Evolutionary conservation across 2,113 vertebrate genomes (phyloP).

Genomic region (Phalacrocorax carbo): DNA sequence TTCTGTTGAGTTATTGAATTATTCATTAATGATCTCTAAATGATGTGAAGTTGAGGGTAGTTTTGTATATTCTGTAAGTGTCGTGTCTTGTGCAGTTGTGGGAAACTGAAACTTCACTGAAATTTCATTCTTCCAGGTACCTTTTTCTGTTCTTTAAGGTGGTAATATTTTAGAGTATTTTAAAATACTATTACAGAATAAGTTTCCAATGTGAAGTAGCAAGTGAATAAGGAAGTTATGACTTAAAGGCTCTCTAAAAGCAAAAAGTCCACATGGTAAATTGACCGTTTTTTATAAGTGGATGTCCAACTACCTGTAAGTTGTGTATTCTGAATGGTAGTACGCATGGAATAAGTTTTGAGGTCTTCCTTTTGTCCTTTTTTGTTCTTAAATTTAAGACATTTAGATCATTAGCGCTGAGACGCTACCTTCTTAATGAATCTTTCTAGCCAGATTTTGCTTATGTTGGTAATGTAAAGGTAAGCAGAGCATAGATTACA

Average conservation of each 20-base stretch:
- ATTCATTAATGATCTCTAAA: background rate
- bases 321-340: background rate
- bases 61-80: background rate
- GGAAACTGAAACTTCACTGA: background rate
- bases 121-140: background rate
- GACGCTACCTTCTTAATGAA: background rate
- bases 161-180: background rate
- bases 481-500: background rate
- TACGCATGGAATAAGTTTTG: accelerated
- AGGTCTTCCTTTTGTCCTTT: background rate
- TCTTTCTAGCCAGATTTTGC: background rate
- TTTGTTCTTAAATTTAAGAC: background rate
- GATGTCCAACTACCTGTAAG: background rate
- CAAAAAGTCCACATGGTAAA: background rate
- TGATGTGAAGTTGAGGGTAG: background rate
- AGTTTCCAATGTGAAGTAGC: background rate
- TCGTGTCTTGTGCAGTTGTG: background rate
- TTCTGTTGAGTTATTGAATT: background rate
- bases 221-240: background rate
- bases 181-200: background rate
- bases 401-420: background rate
- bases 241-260: background rate
- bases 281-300: background rate
- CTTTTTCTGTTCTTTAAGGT: background rate
- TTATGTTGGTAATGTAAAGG: background rate